Percentiles rank a stretch among this genome's conserved stretches.
Evolutionary conservation across 2,113 vertebrate genomes (phyloP).

Genomic region (Oncorhynchus tshawytscha): DNA sequence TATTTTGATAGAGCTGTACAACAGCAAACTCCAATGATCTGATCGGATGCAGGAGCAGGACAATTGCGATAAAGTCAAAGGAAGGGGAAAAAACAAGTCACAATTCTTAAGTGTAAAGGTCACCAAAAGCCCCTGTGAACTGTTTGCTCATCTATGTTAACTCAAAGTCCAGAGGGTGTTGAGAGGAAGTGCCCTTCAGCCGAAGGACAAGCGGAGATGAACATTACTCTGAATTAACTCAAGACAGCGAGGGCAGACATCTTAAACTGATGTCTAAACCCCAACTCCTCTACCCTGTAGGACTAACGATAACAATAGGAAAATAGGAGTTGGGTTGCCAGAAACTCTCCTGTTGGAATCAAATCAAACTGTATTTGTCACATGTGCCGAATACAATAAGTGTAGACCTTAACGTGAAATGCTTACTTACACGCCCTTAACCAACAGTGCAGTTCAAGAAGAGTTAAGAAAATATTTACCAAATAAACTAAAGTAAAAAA

Average conservation of each 20-base stretch:
- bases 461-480: too few relatives aligned
- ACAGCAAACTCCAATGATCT: not conserved
- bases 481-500: too few relatives aligned
- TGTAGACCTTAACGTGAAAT: too few relatives aligned
- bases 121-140: not conserved
- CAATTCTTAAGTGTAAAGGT: not conserved
- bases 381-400: too few relatives aligned
- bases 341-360: too few relatives aligned
- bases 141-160: slow-evolving; percentile 19
- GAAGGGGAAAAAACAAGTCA: too few relatives aligned
- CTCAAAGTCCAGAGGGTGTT: slow-evolving; percentile 15
- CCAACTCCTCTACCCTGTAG: slow-evolving; percentile 27
- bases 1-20: not conserved
- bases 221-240: slow-evolving; percentile 39
- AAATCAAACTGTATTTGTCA: too few relatives aligned
- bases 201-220: slow-evolving; percentile 25
- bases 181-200: slow-evolving; percentile 17
- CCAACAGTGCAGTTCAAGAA: too few relatives aligned
- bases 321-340: slow-evolving; percentile 12
- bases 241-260: slow-evolving; percentile 15
- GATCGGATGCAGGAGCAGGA: too few relatives aligned
- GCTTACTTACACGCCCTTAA: too few relatives aligned
- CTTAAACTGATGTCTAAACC: slow-evolving; percentile 6
- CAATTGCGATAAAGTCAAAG: too few relatives aligned
- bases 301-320: slow-evolving; percentile 24